Percentiles rank a stretch among this genome's conserved stretches.
These are phyloP conservation scores for Ardeotis arabs DNA, from an alignment of 2,113 vertebrate species.

Conservation along the genomic window DNA sequence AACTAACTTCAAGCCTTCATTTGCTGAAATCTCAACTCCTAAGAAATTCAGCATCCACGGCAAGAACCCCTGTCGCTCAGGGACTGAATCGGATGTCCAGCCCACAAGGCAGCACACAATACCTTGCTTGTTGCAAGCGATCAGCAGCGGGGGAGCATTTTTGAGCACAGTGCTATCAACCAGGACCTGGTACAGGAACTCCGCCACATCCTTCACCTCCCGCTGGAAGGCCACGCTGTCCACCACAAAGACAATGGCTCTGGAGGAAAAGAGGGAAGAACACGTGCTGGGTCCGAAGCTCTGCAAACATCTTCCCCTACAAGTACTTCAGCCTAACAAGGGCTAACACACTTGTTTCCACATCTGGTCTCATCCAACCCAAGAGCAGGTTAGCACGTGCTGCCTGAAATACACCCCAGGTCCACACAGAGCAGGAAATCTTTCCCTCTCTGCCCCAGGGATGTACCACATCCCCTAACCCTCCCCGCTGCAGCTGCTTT, in stretches of 20 bases:
- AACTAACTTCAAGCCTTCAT: neutral
- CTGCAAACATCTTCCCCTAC: neutral
- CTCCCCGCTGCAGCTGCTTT: neutral
- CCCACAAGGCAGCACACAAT: neutral
- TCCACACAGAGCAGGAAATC: too few relatives aligned
- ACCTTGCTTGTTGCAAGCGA: constrained; percentile 98
- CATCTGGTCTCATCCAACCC: neutral
- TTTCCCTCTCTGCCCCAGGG: neutral
- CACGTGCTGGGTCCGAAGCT: accelerated
- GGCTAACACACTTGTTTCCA: neutral
- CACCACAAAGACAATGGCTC: constrained; percentile 92
- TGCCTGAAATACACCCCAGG: accelerated
- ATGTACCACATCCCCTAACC: accelerated
- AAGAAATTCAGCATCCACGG: accelerated
- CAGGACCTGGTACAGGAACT: constrained; percentile 90
- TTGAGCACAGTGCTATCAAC: constrained; percentile 80
- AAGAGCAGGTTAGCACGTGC: accelerated
- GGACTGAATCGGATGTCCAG: accelerated
- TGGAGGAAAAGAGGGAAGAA: constrained; percentile 28
- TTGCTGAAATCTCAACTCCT: neutral
- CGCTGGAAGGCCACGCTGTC: constrained; percentile 93
- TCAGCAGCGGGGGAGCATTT: constrained; percentile 79
- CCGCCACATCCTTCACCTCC: constrained; percentile 92
- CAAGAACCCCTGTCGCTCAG: neutral
- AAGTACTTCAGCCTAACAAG: neutral